A percentile compares a stretch with the other conserved stretches of the same genome.
Evolutionary conservation across 2,888 invertebrate species (phyloP).

Genomic region (Acanthoscelides obtectus): DNA sequence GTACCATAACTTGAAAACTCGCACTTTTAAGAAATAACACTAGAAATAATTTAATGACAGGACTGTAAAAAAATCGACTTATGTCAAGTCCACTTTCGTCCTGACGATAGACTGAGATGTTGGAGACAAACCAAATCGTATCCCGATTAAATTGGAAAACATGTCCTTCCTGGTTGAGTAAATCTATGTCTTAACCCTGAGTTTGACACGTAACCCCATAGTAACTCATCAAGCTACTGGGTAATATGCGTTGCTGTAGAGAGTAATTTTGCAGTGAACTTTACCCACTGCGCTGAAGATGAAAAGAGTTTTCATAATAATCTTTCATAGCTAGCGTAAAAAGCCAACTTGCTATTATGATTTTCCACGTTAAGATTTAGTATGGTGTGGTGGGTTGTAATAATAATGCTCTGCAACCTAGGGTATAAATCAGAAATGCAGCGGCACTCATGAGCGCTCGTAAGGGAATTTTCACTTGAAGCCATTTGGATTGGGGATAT

Average conservation of each 20-base stretch:
- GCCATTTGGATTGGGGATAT: too few species aligned
- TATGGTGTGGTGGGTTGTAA: not conserved
- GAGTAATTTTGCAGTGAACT: not conserved
- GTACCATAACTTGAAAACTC: too few species aligned
- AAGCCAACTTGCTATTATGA: not conserved
- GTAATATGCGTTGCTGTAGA: not conserved
- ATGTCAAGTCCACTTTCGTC: too few species aligned
- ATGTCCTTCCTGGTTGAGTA: too few species aligned
- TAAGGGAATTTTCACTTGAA: not conserved
- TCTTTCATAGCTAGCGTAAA: not conserved
- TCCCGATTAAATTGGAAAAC: too few species aligned
- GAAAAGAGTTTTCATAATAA: not conserved
- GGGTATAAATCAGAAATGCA: not conserved
- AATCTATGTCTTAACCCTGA: too few species aligned
- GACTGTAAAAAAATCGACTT: too few species aligned
- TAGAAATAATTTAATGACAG: too few species aligned
- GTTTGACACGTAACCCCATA: not conserved
- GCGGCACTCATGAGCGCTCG: not conserved
- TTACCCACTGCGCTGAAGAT: not conserved
- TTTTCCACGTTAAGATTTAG: not conserved
- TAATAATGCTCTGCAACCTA: not conserved
- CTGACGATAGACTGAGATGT: too few species aligned
- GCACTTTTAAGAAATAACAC: too few species aligned
- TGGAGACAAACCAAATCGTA: too few species aligned
- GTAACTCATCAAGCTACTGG: not conserved